Evolutionary conservation across 2,797 vertebrate genomes (phyloP), one percentile per base, ranked within the genome.

Genomic region (Anabas testudineus): DNA sequence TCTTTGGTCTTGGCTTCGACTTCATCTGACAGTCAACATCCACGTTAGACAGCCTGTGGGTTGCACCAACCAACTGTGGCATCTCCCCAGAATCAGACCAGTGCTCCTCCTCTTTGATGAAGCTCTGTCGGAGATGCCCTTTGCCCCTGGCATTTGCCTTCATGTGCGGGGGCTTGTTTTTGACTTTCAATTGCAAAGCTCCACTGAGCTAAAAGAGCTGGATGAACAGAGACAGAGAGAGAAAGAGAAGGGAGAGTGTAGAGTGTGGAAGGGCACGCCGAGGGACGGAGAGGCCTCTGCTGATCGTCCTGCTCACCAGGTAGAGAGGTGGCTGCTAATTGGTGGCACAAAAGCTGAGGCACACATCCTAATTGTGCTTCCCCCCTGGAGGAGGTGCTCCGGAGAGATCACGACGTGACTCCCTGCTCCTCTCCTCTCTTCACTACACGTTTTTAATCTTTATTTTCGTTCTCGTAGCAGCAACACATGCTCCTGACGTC

Each of bases 101-200:
- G 58, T 26, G 28, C 57, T 61, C 8, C 6, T 30, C 28, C 8
- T 16, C 74, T 86, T 76, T 88, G 79, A 89, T 80, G 66, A 34
- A 42, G 21, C 34, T 54, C 79, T 76, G 80, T 83, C 86, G 85
- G 74, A 77, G 71, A 37, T n/a, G 53, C 61, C 74, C 87, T 90
- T 68, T 76, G 78, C 65, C 82, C 84, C 86, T 93, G 88, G 90
- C 85, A 91, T 91, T 93, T 92, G 66, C 88, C 91, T 91, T 92
- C 74, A 91, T 83, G 81, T 79, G 59, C 14, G 1, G 53, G 26
- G 53, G 28, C 4, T 59, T n/a, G n/a, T 19, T 56, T 56, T 52
- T 55, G 52, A 64, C 68, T 89, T 88, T 88, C 64, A 89, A 86
- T 90, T 87, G 83, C 83, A 90, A 91, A 92, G 80, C 43, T 52